Percentiles rank a stretch among this genome's conserved stretches.
These are phyloP conservation scores for Diorhabda sublineata DNA, from an alignment of 1,140 invertebrate species.

Conservation along the genomic window DNA sequence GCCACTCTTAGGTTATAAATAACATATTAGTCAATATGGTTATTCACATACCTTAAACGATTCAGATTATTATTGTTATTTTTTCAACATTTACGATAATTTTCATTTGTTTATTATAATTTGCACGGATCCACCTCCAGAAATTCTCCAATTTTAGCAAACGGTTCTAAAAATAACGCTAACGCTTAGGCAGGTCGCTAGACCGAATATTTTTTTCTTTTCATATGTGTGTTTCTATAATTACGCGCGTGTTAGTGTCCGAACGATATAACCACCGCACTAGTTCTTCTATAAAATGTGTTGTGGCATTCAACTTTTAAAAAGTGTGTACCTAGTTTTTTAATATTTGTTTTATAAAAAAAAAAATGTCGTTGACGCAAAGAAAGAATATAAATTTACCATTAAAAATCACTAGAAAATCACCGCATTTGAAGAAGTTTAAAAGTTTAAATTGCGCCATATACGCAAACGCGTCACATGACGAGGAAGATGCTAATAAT, in stretches of 20 bases:
- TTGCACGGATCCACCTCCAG: neutral
- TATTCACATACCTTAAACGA: too few species aligned
- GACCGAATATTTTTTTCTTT: slow-evolving; percentile 26
- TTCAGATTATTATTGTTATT: too few species aligned
- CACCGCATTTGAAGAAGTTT: slow-evolving; percentile 5
- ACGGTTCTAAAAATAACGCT: slow-evolving; percentile 12
- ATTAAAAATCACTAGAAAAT: slow-evolving; percentile 21
- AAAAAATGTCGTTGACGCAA: slow-evolving; percentile 20
- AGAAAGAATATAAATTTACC: slow-evolving; percentile 16
- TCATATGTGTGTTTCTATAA: slow-evolving; percentile 14
- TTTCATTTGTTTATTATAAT: neutral
- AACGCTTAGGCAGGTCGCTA: slow-evolving; percentile 5
- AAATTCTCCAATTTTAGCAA: slow-evolving; percentile 2
- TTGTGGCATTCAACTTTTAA: slow-evolving; percentile 29
- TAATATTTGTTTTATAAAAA: neutral
- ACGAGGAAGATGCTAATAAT: slow-evolving; percentile 37
- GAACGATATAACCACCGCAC: neutral
- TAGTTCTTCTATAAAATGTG: slow-evolving; percentile 27
- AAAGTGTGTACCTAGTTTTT: slow-evolving; percentile 30
- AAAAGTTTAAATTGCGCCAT: slow-evolving; percentile 24
- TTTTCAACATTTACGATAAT: neutral
- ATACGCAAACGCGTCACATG: slow-evolving; percentile 35
- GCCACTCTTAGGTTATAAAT: too few species aligned
- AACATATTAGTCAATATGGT: too few species aligned
- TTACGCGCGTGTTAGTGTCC: slow-evolving; percentile 16